These are phyloP conservation scores for Psettodes erumei DNA, from an alignment of 2,113 vertebrate species.

Conservation along the genomic window DNA sequence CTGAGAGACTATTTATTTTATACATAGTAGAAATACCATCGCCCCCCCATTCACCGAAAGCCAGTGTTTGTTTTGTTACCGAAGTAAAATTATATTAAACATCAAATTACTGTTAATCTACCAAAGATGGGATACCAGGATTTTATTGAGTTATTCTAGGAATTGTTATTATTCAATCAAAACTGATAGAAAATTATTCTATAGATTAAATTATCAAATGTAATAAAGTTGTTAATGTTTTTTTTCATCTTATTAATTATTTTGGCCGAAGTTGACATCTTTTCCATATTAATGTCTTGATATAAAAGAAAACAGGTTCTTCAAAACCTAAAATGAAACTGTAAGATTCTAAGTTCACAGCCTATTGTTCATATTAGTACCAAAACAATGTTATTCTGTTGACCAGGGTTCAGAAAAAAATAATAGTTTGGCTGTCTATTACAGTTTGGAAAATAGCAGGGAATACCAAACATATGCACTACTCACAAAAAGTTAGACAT, in stretches of 20 bases:
- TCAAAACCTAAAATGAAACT: background rate
- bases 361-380: background rate
- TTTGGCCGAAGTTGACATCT: background rate
- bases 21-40: constrained; percentile 23
- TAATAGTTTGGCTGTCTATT: background rate
- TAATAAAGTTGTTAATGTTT: background rate
- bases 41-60: background rate
- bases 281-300: background rate
- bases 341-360: background rate
- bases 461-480: background rate
- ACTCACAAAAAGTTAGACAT: too few species aligned
- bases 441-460: background rate
- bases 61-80: constrained; percentile 29
- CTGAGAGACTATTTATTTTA: constrained; percentile 27
- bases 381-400: background rate
- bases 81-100: background rate
- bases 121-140: background rate
- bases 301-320: background rate
- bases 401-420: background rate
- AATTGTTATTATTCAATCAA: background rate
- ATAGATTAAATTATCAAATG: background rate
- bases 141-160: background rate
- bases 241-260: background rate
- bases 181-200: background rate
- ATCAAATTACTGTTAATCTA: background rate